A percentile compares a stretch with the other conserved stretches of the same genome.
Evolutionary conservation across 1,140 invertebrate species (phyloP).

Genomic region (Diorhabda elongata): DNA sequence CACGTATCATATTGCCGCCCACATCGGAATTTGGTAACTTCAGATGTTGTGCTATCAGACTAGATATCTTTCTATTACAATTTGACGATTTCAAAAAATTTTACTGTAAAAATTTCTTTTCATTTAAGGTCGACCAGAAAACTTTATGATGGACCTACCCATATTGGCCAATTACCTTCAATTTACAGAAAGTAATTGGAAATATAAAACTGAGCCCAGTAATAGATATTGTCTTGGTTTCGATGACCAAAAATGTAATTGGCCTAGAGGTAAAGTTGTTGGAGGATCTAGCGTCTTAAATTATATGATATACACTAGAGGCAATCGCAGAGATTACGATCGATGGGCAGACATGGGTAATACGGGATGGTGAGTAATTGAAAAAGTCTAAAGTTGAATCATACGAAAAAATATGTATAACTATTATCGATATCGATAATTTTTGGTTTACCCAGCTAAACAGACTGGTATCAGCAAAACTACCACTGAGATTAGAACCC

Average conservation of each 20-base stretch:
- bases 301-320: conserved; percentile 88
- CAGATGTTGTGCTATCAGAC: too few relatives aligned
- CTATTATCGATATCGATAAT: too few relatives aligned
- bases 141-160: conserved; percentile 65
- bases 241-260: conserved; percentile 57
- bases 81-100: too few relatives aligned
- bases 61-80: too few relatives aligned
- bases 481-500: too few relatives aligned
- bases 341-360: conserved; percentile 75
- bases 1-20: too few relatives aligned
- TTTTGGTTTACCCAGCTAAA: too few relatives aligned
- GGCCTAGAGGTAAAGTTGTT: conserved; percentile 72
- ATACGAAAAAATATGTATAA: too few relatives aligned
- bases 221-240: conserved; percentile 51
- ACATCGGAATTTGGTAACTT: too few relatives aligned
- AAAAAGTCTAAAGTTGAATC: too few relatives aligned
- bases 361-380: conserved; percentile 57
- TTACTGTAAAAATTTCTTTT: not conserved
- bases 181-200: conserved; percentile 56
- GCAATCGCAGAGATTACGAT: conserved; percentile 70
- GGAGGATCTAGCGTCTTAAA: conserved; percentile 84
- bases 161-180: conserved; percentile 61
- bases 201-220: conserved; percentile 56
- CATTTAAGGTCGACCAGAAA: conserved; percentile 47
- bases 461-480: too few relatives aligned